Percentiles rank a stretch among this genome's conserved stretches.
Conservation (phyloP, 2,113 vertebrate genomes). For the Phaethornis superciliosus region DNA sequence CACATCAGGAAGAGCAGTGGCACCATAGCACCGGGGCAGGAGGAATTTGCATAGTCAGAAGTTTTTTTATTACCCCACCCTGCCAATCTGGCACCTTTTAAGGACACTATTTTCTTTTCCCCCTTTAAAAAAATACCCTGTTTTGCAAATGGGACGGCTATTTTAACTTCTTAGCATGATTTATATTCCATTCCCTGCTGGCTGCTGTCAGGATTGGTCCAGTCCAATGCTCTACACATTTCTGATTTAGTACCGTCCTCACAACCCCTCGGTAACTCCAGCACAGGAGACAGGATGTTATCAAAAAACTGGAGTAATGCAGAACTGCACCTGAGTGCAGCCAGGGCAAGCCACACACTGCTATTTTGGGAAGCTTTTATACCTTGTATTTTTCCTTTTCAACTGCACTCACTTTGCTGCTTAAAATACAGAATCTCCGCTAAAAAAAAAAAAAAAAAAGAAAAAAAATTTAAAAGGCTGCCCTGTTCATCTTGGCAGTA, state of each 20-base stretch:
- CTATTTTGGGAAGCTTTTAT: conserved; percentile 51
- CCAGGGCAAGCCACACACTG: background rate
- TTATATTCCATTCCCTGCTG: conserved; percentile 41
- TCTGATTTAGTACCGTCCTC: conserved; percentile 32
- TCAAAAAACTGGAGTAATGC: conserved; percentile 20
- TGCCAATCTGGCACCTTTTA: conserved; percentile 30
- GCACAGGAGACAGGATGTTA: conserved; percentile 43
- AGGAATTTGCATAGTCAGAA: conserved; percentile 35
- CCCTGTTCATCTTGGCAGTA: conserved; percentile 1
- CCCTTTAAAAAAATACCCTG: conserved; percentile 52
- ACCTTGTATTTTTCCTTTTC: conserved; percentile 50
- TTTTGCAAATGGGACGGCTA: conserved; percentile 36
- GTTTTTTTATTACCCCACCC: background rate
- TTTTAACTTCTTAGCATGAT: conserved; percentile 39
- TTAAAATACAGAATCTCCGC: conserved; percentile 42
- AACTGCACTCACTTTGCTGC: conserved; percentile 2
- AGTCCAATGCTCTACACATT: background rate
- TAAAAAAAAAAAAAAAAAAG: background rate
- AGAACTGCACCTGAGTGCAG: conserved; percentile 45
- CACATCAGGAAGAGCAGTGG: accelerated
- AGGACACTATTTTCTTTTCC: conserved; percentile 37
- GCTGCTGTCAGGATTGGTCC: background rate
- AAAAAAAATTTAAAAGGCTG: background rate
- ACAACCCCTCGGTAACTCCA: background rate
- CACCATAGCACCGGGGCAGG: background rate